Base-by-base conservation (phyloP, 30 jellyfish, hydroid and myxozoan species). In the Aurelia sp. region DNA sequence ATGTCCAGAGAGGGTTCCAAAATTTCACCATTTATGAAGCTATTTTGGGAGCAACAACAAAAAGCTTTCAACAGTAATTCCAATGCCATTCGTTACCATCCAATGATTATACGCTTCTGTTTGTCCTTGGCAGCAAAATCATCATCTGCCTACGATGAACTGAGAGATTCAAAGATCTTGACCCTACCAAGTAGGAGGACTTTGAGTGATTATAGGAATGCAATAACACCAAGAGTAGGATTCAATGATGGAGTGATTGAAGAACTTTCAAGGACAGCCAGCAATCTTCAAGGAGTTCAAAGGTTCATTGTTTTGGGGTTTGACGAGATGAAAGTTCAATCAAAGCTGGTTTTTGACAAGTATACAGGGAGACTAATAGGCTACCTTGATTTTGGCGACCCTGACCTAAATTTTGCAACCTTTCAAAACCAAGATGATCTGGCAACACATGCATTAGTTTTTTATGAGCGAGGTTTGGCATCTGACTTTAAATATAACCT, bases 31-130 rank as follows among this genome's bases (percentile, higher is more conserved):
- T 89, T 89, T 47, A 78, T 87, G 92, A 87, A 76, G 62, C 62
- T 87, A 35, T 82, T 89, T 78, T 90, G 97, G 97, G 96, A 90
- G 82, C 94, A 90, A 50, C 96, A 90, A 74, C 94, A 76, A 69
- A 77, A 85, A 63, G 83, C 77, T 48, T 31, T 82, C 33, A 55
- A 69, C 52, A 65, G 82, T 41, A 72, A 91, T 13, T 52, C 23
- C 55, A 68, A 72, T 67, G 96, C 97, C 48, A 51, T 82, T 27
- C 92, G 92, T 23, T 90, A 90, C 74, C 92, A 90, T 72, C 97
- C 96, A 84, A 85, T 85, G 96, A 83, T 90, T 11, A 89, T 81
- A 59, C 61, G 97, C 22, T 89, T 65, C 64, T 89, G 97, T 72
- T 71, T 89, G 73, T 48, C 69, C 12, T 62, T 89, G 69, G 97